Base-by-base conservation (phyloP, 2,888 invertebrate genomes). In the Odontocerum albicorne region DNA sequence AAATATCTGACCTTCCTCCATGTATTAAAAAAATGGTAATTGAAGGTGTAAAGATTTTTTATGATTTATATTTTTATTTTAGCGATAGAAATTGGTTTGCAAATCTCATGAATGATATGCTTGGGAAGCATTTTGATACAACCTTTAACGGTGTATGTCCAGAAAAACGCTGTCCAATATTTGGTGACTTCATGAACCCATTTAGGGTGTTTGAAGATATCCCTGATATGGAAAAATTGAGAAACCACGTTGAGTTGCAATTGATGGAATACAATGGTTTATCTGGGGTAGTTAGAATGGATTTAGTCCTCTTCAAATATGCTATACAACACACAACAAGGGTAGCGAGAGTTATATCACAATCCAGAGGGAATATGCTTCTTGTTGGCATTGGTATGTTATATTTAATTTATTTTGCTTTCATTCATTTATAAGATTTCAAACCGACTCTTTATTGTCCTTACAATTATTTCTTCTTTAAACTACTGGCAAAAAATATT, bases 261-360 rank as follows among this genome's bases (percentile, higher is more conserved):
- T 75, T 92, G 75, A 85, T 85, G 40, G 89, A 90, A 65, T 90
- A 92, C 73, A 94, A 94, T 72, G 81, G 81, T 42, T 82, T 84
- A 7, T 88, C 90, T 0, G 91, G 92, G 1, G 86, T 87, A 17
- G 82, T 89, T 2, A 81, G 84, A 64, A 85, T 93, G 83, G 87
- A 92, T 68, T 72, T 94, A 56, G 92, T 94, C 4, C 79, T 94
- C 55, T 94, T 93, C 71, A 85, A 83, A 63, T 92, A 94, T 66
- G 93, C 93, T 7, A 86, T 94, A 36, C 88, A 92, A 64, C 93
- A 94, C 70, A 81, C 94, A 49, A 86, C 88, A 57, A 84, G 90
- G 60, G 87, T 94, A 56, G 85, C 88, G 17, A 79, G 94, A 36
- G 90, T 93, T 21, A 83, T 94, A 51, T 89, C 92, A 1, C 92